Percentiles rank a stretch among this genome's conserved stretches.
These are phyloP conservation scores for Eurois occulta DNA, from an alignment of 2,888 invertebrate genomes.

Conservation along the genomic window DNA sequence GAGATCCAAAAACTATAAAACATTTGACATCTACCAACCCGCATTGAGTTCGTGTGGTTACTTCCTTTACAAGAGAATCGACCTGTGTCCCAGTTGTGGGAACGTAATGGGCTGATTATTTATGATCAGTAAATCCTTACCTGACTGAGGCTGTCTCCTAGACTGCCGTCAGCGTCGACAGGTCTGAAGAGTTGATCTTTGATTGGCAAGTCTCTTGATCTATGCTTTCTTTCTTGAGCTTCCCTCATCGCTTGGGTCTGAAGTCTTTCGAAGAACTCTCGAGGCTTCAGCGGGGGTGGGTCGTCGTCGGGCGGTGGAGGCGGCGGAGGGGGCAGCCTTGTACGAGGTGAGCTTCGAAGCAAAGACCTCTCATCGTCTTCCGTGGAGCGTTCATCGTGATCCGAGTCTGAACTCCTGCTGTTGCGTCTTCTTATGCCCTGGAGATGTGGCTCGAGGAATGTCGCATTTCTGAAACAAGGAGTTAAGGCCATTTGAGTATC, in stretches of 20 bases:
- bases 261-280: conserved; percentile 89
- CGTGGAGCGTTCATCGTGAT: conserved; percentile 88
- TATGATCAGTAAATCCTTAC: conserved; percentile 69
- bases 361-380: conserved; percentile 87
- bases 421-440: conserved; percentile 91
- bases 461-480: conserved; percentile 92
- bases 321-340: conserved; percentile 86
- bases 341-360: conserved; percentile 85
- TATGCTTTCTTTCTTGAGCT: conserved; percentile 81
- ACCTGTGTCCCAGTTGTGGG: background rate
- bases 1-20: background rate
- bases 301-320: conserved; percentile 87
- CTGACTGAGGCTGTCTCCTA: conserved; percentile 89
- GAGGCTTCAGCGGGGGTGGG: conserved; percentile 89
- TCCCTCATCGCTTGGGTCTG: conserved; percentile 89
- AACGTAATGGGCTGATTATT: background rate
- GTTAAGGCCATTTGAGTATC: background rate
- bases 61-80: background rate
- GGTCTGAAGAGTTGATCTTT: conserved; percentile 84
- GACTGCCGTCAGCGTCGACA: conserved; percentile 85
- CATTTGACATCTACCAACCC: background rate
- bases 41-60: background rate
- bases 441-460: conserved; percentile 94
- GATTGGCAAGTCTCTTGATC: conserved; percentile 76
- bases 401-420: conserved; percentile 88